Conservation (phyloP, 2,888 invertebrate species). For the Aspidapion aeneum region DNA sequence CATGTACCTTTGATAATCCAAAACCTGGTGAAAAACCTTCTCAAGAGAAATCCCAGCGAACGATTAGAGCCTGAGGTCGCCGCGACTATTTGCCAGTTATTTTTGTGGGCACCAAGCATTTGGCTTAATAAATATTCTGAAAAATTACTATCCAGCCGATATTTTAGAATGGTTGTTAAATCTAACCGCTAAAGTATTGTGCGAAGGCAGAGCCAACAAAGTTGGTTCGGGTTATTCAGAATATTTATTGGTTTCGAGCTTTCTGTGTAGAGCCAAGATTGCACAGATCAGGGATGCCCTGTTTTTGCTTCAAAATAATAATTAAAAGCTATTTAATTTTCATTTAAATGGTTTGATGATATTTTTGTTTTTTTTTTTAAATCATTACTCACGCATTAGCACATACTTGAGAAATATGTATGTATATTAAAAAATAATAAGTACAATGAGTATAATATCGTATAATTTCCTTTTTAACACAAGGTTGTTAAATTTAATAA, state of each 20-base stretch:
- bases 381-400: no score
- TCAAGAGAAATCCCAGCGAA: conserved; percentile 60
- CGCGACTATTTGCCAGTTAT: conserved; percentile 71
- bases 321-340: no score
- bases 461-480: no score
- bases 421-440: no score
- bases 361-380: no score
- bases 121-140: conserved; percentile 55
- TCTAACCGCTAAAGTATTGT: conserved; percentile 70
- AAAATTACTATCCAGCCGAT: conserved; percentile 62
- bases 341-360: no score
- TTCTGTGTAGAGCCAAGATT: conserved; percentile 61
- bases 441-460: no score
- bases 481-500: no score
- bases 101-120: conserved; percentile 69
- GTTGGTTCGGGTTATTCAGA: conserved; percentile 57
- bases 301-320: conserved; percentile 56
- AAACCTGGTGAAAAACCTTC: conserved; percentile 58
- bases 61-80: conserved; percentile 63
- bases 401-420: no score
- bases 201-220: conserved; percentile 49
- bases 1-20: conserved; percentile 56
- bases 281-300: conserved; percentile 59
- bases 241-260: conserved; percentile 68
- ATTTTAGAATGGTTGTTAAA: conserved; percentile 72